Percentiles rank a stretch among this genome's conserved stretches.
Conservation (phyloP, 2,113 vertebrate species). For the Lontra canadensis region DNA sequence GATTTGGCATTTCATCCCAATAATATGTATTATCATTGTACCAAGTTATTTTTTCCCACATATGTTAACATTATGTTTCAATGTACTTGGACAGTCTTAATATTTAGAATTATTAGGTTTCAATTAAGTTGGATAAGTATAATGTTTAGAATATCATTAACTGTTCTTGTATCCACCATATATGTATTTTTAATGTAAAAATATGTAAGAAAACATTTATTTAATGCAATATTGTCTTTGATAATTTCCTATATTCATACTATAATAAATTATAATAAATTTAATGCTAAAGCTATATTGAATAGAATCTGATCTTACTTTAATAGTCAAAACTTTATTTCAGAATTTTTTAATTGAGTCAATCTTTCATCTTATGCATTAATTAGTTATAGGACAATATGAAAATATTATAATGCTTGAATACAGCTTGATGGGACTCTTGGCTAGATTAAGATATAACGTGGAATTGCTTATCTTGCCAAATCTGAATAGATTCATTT, state of each 20-base stretch:
- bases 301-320: not conserved
- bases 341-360: not conserved
- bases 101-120: slow-evolving; percentile 4
- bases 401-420: not conserved
- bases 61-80: slow-evolving; percentile 1
- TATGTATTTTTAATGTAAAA: not conserved
- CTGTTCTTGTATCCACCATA: not conserved
- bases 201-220: not conserved
- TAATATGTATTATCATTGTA: slow-evolving; percentile 2
- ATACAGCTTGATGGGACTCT: not conserved
- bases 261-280: not conserved
- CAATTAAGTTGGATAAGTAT: not conserved
- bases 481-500: not conserved
- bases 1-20: slow-evolving; percentile 43
- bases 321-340: not conserved
- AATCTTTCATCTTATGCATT: not conserved
- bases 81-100: not conserved
- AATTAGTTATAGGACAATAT: not conserved
- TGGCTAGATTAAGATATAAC: not conserved
- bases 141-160: not conserved
- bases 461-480: not conserved
- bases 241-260: not conserved
- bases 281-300: not conserved
- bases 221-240: not conserved
- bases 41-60: not conserved